Conservation (phyloP, 2,113 vertebrate genomes). For the Corydoras maculifer region DNA sequence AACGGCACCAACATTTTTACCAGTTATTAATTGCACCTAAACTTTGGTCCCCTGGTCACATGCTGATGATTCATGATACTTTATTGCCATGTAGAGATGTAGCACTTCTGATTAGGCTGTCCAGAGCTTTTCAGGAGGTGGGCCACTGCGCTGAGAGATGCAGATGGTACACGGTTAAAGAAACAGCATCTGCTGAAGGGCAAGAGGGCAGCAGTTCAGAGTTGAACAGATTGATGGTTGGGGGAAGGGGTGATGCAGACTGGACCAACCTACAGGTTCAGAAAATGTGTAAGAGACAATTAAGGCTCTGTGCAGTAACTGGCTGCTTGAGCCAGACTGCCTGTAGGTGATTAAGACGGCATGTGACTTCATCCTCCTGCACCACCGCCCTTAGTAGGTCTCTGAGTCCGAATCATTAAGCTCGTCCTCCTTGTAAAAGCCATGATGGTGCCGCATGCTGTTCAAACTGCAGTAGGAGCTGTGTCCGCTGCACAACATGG, state of each 20-base stretch:
- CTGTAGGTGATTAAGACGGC: constrained; percentile 37
- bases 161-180: constrained; percentile 15
- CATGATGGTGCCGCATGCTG: constrained; percentile 83
- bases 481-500: constrained; percentile 78
- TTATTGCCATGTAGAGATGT: constrained; percentile 35
- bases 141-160: not conserved
- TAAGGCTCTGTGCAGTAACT: constrained; percentile 40
- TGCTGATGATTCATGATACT: constrained; percentile 13
- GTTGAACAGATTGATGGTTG: constrained; percentile 5
- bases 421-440: constrained; percentile 82
- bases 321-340: constrained; percentile 17
- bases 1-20: constrained; percentile 16
- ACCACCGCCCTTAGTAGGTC: constrained; percentile 76
- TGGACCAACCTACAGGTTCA: not conserved
- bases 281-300: constrained; percentile 3
- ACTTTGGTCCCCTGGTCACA: constrained; percentile 33
- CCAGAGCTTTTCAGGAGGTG: not conserved
- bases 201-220: constrained; percentile 23
- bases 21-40: constrained; percentile 3
- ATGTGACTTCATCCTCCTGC: not conserved
- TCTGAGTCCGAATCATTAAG: constrained; percentile 98
- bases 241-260: not conserved
- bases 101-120: not conserved
- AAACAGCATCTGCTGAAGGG: constrained; percentile 28
- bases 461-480: constrained; percentile 94